Conservation (phyloP, 2,113 vertebrate genomes). For the Sapayoa aenigma region DNA sequence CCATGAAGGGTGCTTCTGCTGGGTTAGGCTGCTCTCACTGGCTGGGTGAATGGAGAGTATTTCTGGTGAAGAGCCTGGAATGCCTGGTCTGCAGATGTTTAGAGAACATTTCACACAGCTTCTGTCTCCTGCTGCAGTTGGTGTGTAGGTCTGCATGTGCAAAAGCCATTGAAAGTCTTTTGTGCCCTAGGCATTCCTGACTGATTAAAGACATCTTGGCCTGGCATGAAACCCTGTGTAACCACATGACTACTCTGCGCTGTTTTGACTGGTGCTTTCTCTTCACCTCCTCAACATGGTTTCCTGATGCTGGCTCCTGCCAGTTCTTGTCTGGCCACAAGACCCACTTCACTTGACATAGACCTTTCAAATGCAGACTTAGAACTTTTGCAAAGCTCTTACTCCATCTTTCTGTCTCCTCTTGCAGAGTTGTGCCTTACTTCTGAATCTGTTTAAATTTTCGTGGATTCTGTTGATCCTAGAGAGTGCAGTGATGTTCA, state of each 20-base stretch:
- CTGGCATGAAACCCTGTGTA: neutral
- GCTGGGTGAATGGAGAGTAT: neutral
- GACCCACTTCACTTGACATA: neutral
- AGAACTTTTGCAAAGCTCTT: neutral
- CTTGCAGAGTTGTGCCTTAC: neutral
- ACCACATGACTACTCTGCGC: neutral
- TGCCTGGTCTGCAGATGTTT: neutral
- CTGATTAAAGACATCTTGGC: neutral
- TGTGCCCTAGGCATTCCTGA: neutral
- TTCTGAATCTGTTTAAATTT: neutral
- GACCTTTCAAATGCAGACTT: neutral
- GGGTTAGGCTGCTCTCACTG: neutral
- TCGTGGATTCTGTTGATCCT: neutral
- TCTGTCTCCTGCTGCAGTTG: neutral
- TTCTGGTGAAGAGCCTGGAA: neutral
- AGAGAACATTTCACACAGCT: neutral
- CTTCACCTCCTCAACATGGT: neutral
- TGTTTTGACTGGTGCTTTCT: neutral
- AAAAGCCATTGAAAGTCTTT: neutral
- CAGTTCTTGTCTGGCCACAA: neutral
- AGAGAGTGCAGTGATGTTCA: neutral
- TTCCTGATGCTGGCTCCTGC: neutral
- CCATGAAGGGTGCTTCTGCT: neutral
- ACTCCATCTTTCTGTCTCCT: neutral
- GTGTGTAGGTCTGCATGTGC: rapidly evolving